Base-by-base conservation (phyloP, 2,888 invertebrate genomes). In the Monopis laevigella region DNA sequence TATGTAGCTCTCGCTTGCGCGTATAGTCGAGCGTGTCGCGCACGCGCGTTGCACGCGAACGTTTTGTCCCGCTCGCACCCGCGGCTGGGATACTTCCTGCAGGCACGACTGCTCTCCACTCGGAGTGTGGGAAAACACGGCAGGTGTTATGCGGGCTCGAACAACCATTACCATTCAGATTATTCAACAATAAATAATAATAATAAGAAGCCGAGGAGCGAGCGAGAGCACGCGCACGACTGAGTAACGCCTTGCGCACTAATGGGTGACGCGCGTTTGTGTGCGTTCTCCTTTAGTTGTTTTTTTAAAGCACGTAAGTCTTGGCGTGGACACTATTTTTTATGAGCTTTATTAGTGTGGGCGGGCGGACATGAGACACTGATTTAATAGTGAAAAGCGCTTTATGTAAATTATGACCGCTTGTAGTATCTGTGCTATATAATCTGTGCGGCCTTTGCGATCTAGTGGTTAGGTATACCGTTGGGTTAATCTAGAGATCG, bases 121-220 rank as follows among this genome's bases (percentile, higher is more conserved):
- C 64, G 21, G 75, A 82, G 70, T 82, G 82, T 82, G 82, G 82
- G 82, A 82, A 82, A 81, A 78, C 66, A 73, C 74, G 82, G 83
- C 83, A 83, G 83, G 83, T 83, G 84, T 71, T 80, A 74, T 74
- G 82, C 78, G 77, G 71, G 77, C 80, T 82, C 81, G 78, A 73
- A 77, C 75, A 78, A 68, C 78, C 77, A 80, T 78, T 80, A 80
- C 78, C 77, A 80, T 80, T 78, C 78, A 78, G 72, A 75, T 78
- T 80, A 80, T 80, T 75, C 78, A 75, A 78, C 80, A 70, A 80
- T 78, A 78, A 78, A 78, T 78, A 78, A 80, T 75, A 75, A 75
- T 77, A 78, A 77, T 71, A 80, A 78, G 75, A 73, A 77, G 78
- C 75, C 71, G 72, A 65, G 68, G 73, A 74, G 65, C 78, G 77